Percentiles rank a stretch among this genome's conserved stretches.
Evolutionary conservation across 2,888 invertebrate genomes (phyloP).

Genomic region (Metopia argyrocephala): DNA sequence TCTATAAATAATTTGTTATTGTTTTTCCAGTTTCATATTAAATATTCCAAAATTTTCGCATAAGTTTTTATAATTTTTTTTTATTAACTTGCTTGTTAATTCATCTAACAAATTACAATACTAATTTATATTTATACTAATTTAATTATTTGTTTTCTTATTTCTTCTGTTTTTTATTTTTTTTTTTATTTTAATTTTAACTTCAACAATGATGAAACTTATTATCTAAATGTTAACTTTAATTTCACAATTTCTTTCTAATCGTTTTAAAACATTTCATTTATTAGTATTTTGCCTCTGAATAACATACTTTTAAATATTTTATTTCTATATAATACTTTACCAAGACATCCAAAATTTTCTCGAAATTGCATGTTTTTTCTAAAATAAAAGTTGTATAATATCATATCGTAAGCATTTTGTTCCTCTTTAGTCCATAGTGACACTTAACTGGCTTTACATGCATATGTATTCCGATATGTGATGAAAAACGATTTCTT

Average conservation of each 20-base stretch:
- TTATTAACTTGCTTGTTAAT: constrained; percentile 7
- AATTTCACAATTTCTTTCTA: constrained; percentile 74
- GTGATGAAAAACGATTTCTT: too few relatives aligned
- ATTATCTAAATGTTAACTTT: constrained; percentile 76
- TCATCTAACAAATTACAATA: constrained; percentile 55
- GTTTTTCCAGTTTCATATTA: too few relatives aligned
- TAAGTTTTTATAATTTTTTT: not conserved
- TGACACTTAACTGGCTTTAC: too few relatives aligned
- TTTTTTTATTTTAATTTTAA: constrained; percentile 63
- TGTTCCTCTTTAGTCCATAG: too few relatives aligned
- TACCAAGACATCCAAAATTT: too few relatives aligned
- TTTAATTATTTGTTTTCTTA: not conserved
- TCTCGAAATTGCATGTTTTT: too few relatives aligned
- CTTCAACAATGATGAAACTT: constrained; percentile 68
- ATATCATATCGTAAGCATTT: too few relatives aligned
- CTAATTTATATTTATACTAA: not conserved
- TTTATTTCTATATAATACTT: constrained; percentile 19
- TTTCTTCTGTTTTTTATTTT: constrained; percentile 28
- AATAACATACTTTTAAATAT: not conserved
- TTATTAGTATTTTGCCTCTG: too few relatives aligned
- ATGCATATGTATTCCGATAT: too few relatives aligned
- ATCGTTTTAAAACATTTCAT: constrained; percentile 43
- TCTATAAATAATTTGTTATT: too few relatives aligned
- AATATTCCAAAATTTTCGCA: not conserved
- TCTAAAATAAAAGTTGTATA: too few relatives aligned